A percentile compares a stretch with the other conserved stretches of the same genome.
Conservation (phyloP, 2,888 invertebrate genomes). For the Silvanus unidentatus region DNA sequence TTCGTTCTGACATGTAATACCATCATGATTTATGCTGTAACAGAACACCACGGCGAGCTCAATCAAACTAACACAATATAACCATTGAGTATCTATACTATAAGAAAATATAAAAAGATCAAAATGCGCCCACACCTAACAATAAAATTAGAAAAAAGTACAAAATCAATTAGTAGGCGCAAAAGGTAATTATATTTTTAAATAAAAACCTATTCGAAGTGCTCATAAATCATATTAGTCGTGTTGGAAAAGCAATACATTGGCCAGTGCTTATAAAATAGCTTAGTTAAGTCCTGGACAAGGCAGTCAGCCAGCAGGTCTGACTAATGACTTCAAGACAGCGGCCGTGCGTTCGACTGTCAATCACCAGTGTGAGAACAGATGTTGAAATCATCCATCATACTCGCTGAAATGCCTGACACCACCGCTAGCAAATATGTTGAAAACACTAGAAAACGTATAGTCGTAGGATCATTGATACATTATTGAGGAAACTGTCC, state of each 20-base stretch:
- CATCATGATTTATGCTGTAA: no score
- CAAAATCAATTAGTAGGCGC: slow-evolving; percentile 3
- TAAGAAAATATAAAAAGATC: background rate
- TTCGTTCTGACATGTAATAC: no score
- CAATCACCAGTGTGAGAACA: slow-evolving; percentile 33
- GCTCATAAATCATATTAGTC: slow-evolving; percentile 4
- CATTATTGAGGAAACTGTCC: background rate
- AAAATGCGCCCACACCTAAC: background rate
- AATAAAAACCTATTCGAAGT: slow-evolving; percentile 1
- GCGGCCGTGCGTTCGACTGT: slow-evolving; percentile 33
- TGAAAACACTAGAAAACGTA: slow-evolving; percentile 6
- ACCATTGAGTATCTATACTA: no score
- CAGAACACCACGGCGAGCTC: no score
- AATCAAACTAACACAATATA: no score
- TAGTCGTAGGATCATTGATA: no score
- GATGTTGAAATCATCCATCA: slow-evolving; percentile 30
- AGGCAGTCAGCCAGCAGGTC: slow-evolving; percentile 9
- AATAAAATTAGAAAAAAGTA: slow-evolving; percentile 5
- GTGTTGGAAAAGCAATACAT: background rate
- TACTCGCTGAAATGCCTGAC: slow-evolving; percentile 21
- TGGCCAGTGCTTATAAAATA: background rate
- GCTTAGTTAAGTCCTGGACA: slow-evolving; percentile 1
- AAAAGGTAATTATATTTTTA: slow-evolving; percentile 5
- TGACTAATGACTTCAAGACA: slow-evolving; percentile 35
- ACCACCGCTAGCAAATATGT: slow-evolving; percentile 20